Evolutionary conservation across 1,140 invertebrate genomes (phyloP).

Genomic region (Rhopalosiphum maidis): DNA sequence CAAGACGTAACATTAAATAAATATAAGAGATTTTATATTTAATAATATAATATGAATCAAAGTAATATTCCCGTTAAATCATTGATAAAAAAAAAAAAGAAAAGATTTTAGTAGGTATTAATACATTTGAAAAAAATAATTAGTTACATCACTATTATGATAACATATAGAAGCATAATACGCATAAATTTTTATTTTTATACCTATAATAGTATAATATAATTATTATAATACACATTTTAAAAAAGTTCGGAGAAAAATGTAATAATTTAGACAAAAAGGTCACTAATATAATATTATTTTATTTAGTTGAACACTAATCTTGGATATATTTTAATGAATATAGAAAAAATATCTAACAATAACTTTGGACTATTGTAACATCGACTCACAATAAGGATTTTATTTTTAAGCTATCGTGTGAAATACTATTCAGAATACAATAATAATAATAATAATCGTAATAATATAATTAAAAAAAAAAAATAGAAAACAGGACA

Average conservation of each 20-base stretch:
- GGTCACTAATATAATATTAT: background rate
- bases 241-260: background rate
- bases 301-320: background rate
- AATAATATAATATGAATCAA: background rate
- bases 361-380: background rate
- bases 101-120: background rate
- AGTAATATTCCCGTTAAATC: background rate
- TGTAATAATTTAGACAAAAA: background rate
- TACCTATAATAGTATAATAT: background rate
- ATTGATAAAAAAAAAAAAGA: background rate
- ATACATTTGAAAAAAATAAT: background rate
- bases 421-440: background rate
- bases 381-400: background rate
- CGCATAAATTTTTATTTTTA: background rate
- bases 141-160: background rate
- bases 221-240: background rate
- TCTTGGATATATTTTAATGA: background rate
- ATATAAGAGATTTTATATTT: background rate
- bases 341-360: background rate
- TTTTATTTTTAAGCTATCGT: constrained; percentile 25
- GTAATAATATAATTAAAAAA: background rate
- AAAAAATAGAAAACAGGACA: background rate
- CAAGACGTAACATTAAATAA: background rate
- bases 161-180: background rate
- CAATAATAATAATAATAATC: background rate